Percentiles rank a stretch among this genome's conserved stretches.
These are phyloP conservation scores for Drosophila incognita DNA, from an alignment of 2,888 invertebrate genomes.

Conservation along the genomic window DNA sequence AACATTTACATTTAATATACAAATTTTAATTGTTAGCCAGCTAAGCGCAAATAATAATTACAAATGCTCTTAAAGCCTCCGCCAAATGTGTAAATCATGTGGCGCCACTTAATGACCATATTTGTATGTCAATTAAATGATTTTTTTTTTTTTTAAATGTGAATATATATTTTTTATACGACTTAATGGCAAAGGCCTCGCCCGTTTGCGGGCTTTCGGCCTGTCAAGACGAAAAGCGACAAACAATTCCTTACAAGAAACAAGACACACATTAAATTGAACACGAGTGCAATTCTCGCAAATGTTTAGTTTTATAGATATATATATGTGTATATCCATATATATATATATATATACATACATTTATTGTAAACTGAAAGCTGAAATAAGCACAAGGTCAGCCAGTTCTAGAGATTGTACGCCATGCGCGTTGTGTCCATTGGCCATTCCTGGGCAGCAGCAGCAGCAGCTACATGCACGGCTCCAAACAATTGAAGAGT, in stretches of 20 bases:
- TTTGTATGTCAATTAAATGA: constrained; percentile 54
- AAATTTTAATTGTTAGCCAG: constrained; percentile 8
- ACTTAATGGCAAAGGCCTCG: constrained; percentile 44
- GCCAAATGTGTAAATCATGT: constrained; percentile 53
- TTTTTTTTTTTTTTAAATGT: constrained; percentile 18
- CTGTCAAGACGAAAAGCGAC: constrained; percentile 26
- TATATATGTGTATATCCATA: not conserved
- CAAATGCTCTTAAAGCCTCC: constrained; percentile 40
- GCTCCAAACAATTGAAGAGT: not conserved
- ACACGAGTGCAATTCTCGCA: constrained; percentile 51
- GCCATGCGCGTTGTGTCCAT: constrained; percentile 42
- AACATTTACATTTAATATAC: no score
- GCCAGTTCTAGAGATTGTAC: constrained; percentile 60
- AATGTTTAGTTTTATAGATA: constrained; percentile 19
- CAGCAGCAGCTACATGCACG: not conserved
- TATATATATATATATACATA: not conserved
- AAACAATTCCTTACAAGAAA: constrained; percentile 52
- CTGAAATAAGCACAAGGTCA: constrained; percentile 69
- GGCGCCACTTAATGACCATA: constrained; percentile 58
- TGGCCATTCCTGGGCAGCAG: constrained; percentile 45
- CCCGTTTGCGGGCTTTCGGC: constrained; percentile 28
- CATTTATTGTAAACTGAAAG: constrained; percentile 9
- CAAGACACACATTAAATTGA: constrained; percentile 58
- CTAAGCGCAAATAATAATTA: constrained; percentile 17
- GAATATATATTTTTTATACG: constrained; percentile 9